A percentile compares a stretch with the other conserved stretches of the same genome.
These are phyloP conservation scores for Pachymerium ferrugineum DNA, from an alignment of 2,888 invertebrate genomes.

Conservation along the genomic window DNA sequence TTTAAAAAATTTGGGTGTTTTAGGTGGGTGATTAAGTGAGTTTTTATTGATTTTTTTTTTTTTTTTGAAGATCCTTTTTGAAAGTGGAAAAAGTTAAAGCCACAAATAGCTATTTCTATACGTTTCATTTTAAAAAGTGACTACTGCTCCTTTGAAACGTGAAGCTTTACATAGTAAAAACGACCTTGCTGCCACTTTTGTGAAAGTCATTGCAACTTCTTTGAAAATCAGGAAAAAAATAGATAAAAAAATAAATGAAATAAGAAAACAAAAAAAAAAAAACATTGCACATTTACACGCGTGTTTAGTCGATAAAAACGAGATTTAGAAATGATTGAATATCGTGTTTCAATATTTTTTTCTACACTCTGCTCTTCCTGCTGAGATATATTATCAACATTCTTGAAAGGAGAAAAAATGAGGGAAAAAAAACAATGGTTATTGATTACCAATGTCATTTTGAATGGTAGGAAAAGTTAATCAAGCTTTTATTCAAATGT, in stretches of 20 bases:
- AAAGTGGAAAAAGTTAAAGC: neutral
- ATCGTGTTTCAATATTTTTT: neutral
- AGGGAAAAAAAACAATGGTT: neutral
- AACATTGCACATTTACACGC: neutral
- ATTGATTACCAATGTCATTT: neutral
- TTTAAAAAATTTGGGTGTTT: neutral
- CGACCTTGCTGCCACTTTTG: too few relatives aligned
- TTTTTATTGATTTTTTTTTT: neutral
- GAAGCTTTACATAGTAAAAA: too few relatives aligned
- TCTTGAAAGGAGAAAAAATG: too few relatives aligned
- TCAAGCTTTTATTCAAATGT: constrained; percentile 15
- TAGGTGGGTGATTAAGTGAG: neutral
- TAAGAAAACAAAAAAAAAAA: neutral
- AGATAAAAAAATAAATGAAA: neutral
- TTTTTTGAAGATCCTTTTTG: neutral
- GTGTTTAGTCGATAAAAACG: neutral
- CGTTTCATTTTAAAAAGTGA: too few relatives aligned
- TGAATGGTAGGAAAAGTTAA: constrained; percentile 11
- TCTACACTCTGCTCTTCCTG: too few relatives aligned
- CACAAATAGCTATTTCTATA: too few relatives aligned
- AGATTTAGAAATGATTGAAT: neutral
- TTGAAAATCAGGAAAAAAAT: neutral
- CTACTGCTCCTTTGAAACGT: too few relatives aligned
- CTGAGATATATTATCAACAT: too few relatives aligned
- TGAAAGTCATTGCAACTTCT: too few relatives aligned